Conservation (phyloP, 2,888 invertebrate genomes). For the Bursaphelenchus okinawaensis region DNA sequence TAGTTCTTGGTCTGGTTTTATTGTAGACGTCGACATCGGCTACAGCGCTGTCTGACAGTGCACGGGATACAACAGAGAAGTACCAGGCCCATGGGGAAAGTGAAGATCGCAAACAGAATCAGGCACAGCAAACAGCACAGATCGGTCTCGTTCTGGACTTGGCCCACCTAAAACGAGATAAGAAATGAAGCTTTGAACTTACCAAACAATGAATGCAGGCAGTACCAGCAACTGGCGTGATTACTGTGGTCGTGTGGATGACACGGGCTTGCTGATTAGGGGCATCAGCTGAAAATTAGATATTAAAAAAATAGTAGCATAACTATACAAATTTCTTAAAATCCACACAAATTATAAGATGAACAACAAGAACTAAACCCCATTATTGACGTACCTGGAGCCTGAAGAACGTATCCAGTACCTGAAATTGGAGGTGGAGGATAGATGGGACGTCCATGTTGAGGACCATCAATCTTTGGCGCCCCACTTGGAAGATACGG, state of each 20-base stretch:
- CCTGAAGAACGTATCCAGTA: conserved; percentile 4
- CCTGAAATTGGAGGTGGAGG: conserved; percentile 13
- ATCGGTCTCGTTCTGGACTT: conserved; percentile 46
- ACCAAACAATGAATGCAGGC: conserved; percentile 8
- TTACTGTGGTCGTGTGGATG: conserved; percentile 23
- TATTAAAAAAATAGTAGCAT: conserved; percentile 2
- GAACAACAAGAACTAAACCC: background rate
- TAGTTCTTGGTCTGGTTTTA: background rate
- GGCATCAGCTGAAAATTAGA: conserved; percentile 9
- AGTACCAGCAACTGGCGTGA: conserved; percentile 9
- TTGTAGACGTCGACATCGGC: conserved; percentile 21
- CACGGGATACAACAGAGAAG: conserved; percentile 52
- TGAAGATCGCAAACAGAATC: conserved; percentile 49
- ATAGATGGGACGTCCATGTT: conserved; percentile 18
- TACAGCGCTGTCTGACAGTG: conserved; percentile 30
- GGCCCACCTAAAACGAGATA: conserved; percentile 31
- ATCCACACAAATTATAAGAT: too few relatives aligned
- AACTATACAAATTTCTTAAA: too few relatives aligned
- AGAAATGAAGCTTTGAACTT: background rate
- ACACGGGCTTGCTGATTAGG: conserved; percentile 11
- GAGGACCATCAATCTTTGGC: conserved; percentile 10
- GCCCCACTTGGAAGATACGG: conserved; percentile 12
- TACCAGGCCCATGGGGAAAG: conserved; percentile 52
- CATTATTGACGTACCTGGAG: conserved; percentile 19
- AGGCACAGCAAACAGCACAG: conserved; percentile 50